Evolutionary conservation across 2,888 invertebrate species (phyloP).

Genomic region (Yponomeuta cagnagella): DNA sequence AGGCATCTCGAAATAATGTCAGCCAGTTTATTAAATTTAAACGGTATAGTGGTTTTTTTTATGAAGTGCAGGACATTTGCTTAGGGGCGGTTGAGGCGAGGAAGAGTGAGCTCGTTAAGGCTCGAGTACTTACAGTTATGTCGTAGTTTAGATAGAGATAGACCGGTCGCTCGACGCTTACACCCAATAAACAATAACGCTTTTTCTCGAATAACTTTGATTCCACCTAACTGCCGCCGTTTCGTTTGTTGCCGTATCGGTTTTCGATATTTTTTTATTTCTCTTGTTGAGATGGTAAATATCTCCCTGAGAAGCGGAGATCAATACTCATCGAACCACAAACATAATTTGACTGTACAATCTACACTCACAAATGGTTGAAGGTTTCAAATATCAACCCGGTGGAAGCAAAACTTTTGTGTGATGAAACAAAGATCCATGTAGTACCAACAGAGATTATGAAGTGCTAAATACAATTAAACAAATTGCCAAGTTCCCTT

Average conservation of each 20-base stretch:
- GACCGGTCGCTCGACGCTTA: not conserved
- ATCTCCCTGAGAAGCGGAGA: not conserved
- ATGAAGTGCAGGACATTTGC: conserved; percentile 13
- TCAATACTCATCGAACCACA: not conserved
- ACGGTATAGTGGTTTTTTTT: conserved; percentile 15
- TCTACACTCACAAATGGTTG: no score
- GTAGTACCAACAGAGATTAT: not conserved
- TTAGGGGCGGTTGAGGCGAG: not conserved
- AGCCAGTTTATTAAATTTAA: conserved; percentile 13
- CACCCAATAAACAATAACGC: conserved; percentile 3
- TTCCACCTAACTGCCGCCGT: conserved; percentile 9
- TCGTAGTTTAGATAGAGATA: not conserved
- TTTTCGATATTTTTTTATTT: conserved; percentile 23
- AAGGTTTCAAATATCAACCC: not conserved
- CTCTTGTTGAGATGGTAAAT: conserved; percentile 13
- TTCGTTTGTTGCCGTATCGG: conserved; percentile 19
- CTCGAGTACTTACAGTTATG: not conserved
- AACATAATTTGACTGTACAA: not conserved
- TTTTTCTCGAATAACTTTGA: not conserved
- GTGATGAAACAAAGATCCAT: not conserved
- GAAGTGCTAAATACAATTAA: not conserved
- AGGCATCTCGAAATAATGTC: conserved; percentile 13
- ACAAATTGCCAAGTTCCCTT: not conserved
- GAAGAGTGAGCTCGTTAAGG: not conserved
- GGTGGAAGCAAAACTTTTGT: not conserved